Evolutionary conservation across 2,113 vertebrate species (phyloP).

Genomic region (Odocoileus hemionus): DNA sequence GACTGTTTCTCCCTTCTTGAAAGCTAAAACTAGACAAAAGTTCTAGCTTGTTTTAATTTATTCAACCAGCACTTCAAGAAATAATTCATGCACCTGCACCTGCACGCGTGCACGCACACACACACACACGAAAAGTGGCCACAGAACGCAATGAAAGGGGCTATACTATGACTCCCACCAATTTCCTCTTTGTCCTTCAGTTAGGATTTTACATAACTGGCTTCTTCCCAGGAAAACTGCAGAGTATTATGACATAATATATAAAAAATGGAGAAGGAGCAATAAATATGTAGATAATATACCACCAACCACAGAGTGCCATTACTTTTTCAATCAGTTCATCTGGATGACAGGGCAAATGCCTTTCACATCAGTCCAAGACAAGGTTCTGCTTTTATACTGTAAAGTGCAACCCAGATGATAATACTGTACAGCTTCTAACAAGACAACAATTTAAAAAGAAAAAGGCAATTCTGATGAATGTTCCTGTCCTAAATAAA

Average conservation of each 20-base stretch:
- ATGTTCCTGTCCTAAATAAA: background rate
- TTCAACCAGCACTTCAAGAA: conserved; percentile 1
- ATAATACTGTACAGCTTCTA: background rate
- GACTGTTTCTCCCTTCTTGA: background rate
- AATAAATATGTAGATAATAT: background rate
- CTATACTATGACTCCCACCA: background rate
- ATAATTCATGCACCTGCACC: background rate
- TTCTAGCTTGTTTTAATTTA: conserved; percentile 8
- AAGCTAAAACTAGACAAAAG: background rate
- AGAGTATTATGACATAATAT: background rate
- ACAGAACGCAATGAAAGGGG: background rate
- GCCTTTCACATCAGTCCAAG: background rate
- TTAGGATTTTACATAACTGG: conserved; percentile 14
- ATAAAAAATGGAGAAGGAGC: background rate
- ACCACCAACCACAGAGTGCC: background rate
- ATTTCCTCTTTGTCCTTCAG: background rate
- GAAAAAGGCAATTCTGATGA: background rate
- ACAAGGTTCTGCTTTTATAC: background rate
- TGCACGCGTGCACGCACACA: background rate
- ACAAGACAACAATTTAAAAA: background rate
- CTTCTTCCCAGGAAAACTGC: background rate
- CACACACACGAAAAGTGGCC: background rate
- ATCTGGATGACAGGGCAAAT: background rate
- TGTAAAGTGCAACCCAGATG: background rate
- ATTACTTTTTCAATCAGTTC: background rate